Evolutionary conservation across 2,888 invertebrate genomes (phyloP).

Genomic region (Dicyrtoma fusca): DNA sequence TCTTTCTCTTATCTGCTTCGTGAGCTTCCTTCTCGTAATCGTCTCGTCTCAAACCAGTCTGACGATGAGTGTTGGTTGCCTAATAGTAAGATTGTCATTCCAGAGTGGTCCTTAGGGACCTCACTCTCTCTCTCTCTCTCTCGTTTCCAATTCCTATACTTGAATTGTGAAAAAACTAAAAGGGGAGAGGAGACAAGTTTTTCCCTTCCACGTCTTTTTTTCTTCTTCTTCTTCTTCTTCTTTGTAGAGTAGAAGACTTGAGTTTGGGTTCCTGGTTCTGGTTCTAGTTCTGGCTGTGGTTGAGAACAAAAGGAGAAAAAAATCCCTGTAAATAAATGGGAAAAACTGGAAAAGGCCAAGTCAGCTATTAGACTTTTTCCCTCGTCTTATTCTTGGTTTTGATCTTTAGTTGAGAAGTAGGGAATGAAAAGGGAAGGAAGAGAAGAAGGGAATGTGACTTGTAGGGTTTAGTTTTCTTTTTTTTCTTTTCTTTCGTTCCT

Average conservation of each 20-base stretch:
- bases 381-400: slow-evolving; percentile 5
- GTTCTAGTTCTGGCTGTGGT: not conserved
- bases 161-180: slow-evolving; percentile 8
- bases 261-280: too few species aligned
- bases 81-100: not conserved
- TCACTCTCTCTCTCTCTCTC: slow-evolving; percentile 10
- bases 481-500: not conserved
- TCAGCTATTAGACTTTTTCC: slow-evolving; percentile 35
- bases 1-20: not conserved
- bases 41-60: not conserved
- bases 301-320: slow-evolving; percentile 32
- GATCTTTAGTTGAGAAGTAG: slow-evolving; percentile 12
- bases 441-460: too few species aligned
- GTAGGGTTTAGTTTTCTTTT: not conserved
- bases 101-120: slow-evolving; percentile 34
- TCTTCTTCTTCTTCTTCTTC: not conserved
- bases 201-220: not conserved
- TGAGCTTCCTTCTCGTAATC: not conserved
- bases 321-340: slow-evolving; percentile 37
- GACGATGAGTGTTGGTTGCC: not conserved
- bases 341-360: slow-evolving; percentile 38
- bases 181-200: not conserved
- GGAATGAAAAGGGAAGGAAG: not conserved
- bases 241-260: not conserved
- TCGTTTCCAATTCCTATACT: slow-evolving; percentile 6